phyloP scores from a whole-genome alignment of 2,113 vertebrate species.

The Elgaria multicarinata region DNA sequence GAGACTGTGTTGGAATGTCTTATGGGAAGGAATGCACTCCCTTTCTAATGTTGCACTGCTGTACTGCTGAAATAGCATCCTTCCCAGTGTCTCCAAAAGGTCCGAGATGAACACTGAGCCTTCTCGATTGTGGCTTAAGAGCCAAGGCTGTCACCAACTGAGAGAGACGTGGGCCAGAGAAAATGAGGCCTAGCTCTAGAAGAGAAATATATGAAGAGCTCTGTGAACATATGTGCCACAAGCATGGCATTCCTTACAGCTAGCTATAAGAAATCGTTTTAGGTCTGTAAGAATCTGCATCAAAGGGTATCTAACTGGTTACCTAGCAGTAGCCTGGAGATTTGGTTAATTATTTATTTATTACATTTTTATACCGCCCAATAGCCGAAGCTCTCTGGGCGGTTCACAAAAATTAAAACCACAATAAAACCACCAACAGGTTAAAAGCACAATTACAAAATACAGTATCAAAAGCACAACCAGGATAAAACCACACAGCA shows the following conservation, averaged over 20 bases:
- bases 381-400: too few relatives aligned
- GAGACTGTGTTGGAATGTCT: not conserved
- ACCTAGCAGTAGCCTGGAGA: not conserved
- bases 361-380: not conserved
- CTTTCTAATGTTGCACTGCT: not conserved
- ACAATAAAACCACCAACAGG: too few relatives aligned
- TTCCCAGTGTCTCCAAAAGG: not conserved
- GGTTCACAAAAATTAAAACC: too few relatives aligned
- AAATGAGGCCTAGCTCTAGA: not conserved
- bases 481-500: too few relatives aligned
- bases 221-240: not conserved
- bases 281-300: not conserved
- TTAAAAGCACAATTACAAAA: too few relatives aligned
- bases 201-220: not conserved
- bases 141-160: not conserved
- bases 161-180: fast-evolving
- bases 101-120: not conserved
- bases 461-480: too few relatives aligned
- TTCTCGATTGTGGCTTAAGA: not conserved
- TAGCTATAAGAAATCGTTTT: not conserved
- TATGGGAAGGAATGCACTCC: not conserved
- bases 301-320: not conserved
- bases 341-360: not conserved
- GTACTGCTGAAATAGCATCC: not conserved
- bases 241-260: not conserved